Evolutionary conservation across 2,113 vertebrate genomes (phyloP).

Genomic region (Ptychochromis oligacanthus): DNA sequence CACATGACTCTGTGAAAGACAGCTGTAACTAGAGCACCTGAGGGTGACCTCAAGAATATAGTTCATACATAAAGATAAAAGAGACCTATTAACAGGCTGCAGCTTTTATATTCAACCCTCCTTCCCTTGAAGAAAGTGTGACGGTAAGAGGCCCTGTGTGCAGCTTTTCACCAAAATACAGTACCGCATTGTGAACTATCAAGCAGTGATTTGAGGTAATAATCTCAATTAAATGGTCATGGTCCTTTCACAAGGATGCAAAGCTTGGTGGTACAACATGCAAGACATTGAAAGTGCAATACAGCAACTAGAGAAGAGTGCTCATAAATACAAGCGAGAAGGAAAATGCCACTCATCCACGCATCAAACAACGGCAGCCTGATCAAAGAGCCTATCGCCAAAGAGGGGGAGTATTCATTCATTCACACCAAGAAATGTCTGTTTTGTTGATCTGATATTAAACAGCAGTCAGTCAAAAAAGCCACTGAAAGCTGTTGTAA

Average conservation of each 20-base stretch:
- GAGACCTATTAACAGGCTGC: background rate
- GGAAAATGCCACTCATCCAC: background rate
- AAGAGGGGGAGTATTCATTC: background rate
- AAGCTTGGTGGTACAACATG: background rate
- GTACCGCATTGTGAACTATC: background rate
- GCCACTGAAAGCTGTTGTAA: background rate
- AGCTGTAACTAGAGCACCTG: conserved; percentile 23
- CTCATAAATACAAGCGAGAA: background rate
- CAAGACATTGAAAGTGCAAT: background rate
- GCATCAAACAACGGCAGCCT: conserved; percentile 19
- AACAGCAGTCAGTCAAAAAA: background rate
- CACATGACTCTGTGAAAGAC: conserved; percentile 38
- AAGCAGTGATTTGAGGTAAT: background rate
- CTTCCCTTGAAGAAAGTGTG: background rate
- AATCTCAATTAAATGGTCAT: background rate
- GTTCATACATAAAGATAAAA: background rate
- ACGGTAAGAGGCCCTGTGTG: background rate
- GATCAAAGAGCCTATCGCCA: conserved; percentile 13
- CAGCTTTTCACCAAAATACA: background rate
- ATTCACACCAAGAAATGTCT: conserved; percentile 9
- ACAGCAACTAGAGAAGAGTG: background rate
- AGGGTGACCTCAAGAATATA: conserved; percentile 10
- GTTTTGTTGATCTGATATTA: background rate
- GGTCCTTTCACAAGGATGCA: background rate
- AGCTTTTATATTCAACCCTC: background rate